These are phyloP conservation scores for Hydrochoerus hydrochaeris DNA, from an alignment of 2,113 vertebrate species.

Conservation along the genomic window DNA sequence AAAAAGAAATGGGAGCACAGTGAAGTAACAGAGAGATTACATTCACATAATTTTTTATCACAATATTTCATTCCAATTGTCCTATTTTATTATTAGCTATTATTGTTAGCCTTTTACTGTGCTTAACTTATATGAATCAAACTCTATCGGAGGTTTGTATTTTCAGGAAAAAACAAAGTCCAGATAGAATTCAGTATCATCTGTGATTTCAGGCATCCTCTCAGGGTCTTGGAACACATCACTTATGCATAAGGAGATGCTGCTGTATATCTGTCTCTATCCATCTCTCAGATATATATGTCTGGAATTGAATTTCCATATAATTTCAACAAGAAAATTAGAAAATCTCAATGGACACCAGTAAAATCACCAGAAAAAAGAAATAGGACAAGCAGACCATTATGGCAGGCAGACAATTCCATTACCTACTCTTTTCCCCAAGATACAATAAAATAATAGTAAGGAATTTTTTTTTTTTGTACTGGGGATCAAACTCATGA, in stretches of 20 bases:
- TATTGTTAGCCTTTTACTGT: neutral
- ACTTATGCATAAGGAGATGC: neutral
- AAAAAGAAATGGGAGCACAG: neutral
- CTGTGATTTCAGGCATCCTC: neutral
- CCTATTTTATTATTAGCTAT: neutral
- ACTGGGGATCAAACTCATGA: too few relatives aligned
- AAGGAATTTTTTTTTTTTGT: neutral
- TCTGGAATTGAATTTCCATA: slow-evolving; percentile 18
- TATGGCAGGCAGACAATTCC: neutral
- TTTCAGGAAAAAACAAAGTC: neutral
- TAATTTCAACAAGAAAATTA: slow-evolving; percentile 26
- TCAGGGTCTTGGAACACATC: neutral
- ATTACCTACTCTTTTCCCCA: slow-evolving; percentile 35
- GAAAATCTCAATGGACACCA: slow-evolving; percentile 28
- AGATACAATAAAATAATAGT: slow-evolving; percentile 34
- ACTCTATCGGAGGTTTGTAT: neutral
- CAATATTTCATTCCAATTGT: neutral
- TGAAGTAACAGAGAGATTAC: neutral
- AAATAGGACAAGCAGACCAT: neutral
- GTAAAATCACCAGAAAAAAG: slow-evolving; percentile 34
- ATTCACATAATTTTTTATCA: neutral
- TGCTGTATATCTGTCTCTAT: neutral
- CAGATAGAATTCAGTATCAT: neutral
- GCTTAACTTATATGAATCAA: neutral
- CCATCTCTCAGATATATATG: neutral